A percentile compares a stretch with the other conserved stretches of the same genome.
phyloP scores from a whole-genome alignment of 1,140 invertebrate species.

The Sycobia sp. region DNA sequence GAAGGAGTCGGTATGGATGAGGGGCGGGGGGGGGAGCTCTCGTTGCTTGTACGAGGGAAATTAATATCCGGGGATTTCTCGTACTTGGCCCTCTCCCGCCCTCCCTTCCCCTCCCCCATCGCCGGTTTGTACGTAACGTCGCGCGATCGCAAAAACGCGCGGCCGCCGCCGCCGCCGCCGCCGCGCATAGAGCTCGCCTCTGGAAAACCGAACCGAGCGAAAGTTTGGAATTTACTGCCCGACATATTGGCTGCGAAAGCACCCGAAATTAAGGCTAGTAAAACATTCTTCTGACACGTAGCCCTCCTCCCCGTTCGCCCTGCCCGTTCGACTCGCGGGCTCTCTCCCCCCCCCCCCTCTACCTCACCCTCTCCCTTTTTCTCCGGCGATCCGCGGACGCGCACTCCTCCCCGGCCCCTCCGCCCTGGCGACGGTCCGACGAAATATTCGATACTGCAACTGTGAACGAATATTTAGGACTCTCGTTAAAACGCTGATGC shows the following conservation, averaged over 20 bases:
- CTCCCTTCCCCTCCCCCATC: background rate
- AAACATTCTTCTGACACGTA: constrained; percentile 54
- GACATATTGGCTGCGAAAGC: constrained; percentile 58
- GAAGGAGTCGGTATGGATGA: background rate
- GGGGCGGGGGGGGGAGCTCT: background rate
- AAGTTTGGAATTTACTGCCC: constrained; percentile 55
- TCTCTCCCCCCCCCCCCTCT: background rate
- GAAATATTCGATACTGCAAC: constrained; percentile 33
- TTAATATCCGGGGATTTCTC: constrained; percentile 41
- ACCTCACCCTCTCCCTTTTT: background rate
- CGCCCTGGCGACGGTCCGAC: constrained; percentile 5
- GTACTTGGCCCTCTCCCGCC: constrained; percentile 10
- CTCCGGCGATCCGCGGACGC: background rate
- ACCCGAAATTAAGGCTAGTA: constrained; percentile 58
- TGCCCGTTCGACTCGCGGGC: background rate
- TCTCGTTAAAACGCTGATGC: constrained; percentile 34
- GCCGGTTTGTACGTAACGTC: background rate
- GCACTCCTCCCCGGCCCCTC: background rate
- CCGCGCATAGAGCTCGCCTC: constrained; percentile 1
- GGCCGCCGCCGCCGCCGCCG: background rate
- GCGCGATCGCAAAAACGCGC: constrained; percentile 45
- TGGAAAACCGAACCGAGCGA: constrained; percentile 38
- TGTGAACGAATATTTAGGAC: constrained; percentile 34
- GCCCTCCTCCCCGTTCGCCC: constrained; percentile 10
- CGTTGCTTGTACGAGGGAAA: constrained; percentile 45